Percentiles rank a stretch among this genome's conserved stretches.
phyloP scores from a whole-genome alignment of 1,140 invertebrate species.

The Meloidogyne hapla region DNA sequence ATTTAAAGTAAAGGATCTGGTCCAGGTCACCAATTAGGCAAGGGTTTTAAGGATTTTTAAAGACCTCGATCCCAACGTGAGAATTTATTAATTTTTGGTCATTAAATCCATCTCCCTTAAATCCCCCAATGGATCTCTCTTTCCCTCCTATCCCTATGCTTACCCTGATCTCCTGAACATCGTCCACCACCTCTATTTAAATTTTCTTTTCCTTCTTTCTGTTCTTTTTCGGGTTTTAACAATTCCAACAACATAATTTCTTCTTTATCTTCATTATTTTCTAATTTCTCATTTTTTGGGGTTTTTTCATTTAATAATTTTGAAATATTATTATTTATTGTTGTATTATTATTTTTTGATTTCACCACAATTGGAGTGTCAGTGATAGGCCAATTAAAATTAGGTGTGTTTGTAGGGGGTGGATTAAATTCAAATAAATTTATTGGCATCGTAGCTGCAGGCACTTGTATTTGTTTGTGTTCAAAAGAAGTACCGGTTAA shows the following conservation, averaged over 20 bases:
- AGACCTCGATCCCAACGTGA: too few species aligned
- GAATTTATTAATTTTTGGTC: too few species aligned
- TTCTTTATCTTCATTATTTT: not conserved
- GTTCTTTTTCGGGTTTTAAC: not conserved
- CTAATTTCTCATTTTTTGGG: not conserved
- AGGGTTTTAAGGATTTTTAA: too few species aligned
- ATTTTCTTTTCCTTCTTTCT: not conserved
- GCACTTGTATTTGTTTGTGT: constrained; percentile 2
- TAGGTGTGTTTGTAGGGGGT: not conserved
- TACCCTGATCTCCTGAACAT: not conserved
- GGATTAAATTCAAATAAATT: not conserved
- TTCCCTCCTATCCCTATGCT: not conserved
- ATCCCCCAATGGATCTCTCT: too few species aligned
- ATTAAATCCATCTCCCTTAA: too few species aligned
- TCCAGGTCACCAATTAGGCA: too few species aligned
- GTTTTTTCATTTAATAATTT: not conserved
- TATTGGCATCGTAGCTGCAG: not conserved
- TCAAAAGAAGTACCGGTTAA: not conserved
- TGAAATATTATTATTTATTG: not conserved
- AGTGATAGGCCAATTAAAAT: not conserved
- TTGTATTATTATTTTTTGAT: not conserved
- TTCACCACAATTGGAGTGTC: not conserved
- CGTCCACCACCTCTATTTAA: not conserved
- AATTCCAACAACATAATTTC: not conserved
- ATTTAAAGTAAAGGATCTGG: too few species aligned